Base-by-base conservation (phyloP, 2,797 vertebrate genomes). In the Cuculus canorus region DNA sequence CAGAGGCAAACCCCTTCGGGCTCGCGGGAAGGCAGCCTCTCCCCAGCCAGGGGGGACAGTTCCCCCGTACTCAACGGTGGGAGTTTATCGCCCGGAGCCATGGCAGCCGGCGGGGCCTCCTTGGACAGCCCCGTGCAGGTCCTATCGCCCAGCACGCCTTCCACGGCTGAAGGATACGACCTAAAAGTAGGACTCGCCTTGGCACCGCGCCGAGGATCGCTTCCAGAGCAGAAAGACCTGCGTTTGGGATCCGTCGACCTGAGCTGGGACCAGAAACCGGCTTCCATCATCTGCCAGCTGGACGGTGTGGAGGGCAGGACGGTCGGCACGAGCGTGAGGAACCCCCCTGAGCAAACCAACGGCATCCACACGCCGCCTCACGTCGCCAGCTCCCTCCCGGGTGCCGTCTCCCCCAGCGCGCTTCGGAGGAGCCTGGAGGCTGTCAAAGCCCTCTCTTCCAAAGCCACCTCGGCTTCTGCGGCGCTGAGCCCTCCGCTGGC, bases 361-460 rank as follows among this genome's bases (percentile, higher is more conserved):
- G 99, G 99, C 64, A 78, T 99, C 60, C 99, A 99, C 86, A 99
- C 98, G 0, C 99, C 98, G 0, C 98, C 98, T 5, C 97, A 97
- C 2, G 75, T 96, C 17, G 25, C 96, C 70, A 63, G 73, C 24
- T 98, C 99, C 27, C 98, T 99, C 2, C 98, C 98, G 0, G 99
- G 99, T 3, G 99, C 98, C 0, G 99, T 99, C 19, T 99, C 99
- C 22, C 99, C 99, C 0, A 95, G 99, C 2, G 98, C 99, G 3
- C 98, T 99, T 63, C 98, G 99, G 28, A 98, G 99, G 84, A 98
- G 99, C 69, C 97, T 99, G 76, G 99, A 99, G 95, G 99, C 99
- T 1, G 98, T 99, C 82, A 99, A 99, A 96, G 98, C 98, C 48
- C 98, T 98, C 83, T 98, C 98, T 18, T 97, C 98, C 52, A 98